Conservation (phyloP, 2,888 invertebrate genomes). For the Melipona beecheii region DNA sequence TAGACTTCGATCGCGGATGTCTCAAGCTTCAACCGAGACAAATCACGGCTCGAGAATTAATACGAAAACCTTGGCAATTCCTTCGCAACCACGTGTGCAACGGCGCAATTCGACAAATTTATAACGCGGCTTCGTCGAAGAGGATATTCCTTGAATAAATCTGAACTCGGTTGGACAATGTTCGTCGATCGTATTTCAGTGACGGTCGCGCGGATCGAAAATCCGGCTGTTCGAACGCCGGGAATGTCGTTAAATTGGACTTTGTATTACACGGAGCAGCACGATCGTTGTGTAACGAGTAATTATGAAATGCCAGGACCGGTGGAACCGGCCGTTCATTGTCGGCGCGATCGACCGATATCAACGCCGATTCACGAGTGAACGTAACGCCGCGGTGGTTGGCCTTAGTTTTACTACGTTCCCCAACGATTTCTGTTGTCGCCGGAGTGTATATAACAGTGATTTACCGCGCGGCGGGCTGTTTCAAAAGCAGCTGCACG, state of each 20-base stretch:
- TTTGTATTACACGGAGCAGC: background rate
- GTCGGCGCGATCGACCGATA: background rate
- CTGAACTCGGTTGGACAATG: background rate
- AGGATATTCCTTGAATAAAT: background rate
- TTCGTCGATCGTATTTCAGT: background rate
- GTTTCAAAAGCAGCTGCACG: conserved; percentile 17
- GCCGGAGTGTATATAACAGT: background rate
- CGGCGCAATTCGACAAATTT: background rate
- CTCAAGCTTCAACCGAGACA: too few species aligned
- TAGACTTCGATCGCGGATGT: background rate
- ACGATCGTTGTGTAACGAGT: background rate
- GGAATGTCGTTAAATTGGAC: background rate
- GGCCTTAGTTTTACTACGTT: too few species aligned
- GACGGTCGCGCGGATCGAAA: background rate
- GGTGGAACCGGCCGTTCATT: background rate
- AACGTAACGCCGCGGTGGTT: too few species aligned
- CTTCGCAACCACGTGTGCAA: background rate
- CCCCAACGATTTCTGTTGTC: background rate
- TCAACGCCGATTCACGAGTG: background rate
- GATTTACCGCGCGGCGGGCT: background rate
- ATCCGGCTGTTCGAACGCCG: background rate
- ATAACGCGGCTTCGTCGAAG: background rate
- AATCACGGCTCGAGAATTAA: background rate
- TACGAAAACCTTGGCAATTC: background rate
- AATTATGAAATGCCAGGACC: background rate